These are phyloP conservation scores for Leguminivora glycinivorella DNA, from an alignment of 1,140 invertebrate species.

Conservation along the genomic window DNA sequence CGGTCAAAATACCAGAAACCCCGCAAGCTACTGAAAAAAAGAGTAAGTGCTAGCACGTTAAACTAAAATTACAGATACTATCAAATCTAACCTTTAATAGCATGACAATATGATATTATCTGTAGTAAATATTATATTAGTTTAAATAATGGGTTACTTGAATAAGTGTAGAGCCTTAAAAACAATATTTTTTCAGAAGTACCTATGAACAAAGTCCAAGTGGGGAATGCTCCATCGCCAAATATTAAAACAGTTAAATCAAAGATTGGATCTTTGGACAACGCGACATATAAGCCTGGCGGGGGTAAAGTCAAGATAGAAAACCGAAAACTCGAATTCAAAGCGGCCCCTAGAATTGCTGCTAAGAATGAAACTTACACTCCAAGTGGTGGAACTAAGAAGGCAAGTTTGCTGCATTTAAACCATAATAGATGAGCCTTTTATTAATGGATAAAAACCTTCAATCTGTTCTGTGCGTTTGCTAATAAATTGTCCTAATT, in stretches of 20 bases:
- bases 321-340: conserved; percentile 91
- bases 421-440: not conserved
- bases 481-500: not conserved
- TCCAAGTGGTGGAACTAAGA: conserved; percentile 94
- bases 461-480: not conserved
- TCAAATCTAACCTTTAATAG: no score
- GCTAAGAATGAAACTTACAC: conserved; percentile 95
- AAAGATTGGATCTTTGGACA: conserved; percentile 97
- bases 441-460: not conserved
- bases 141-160: no score
- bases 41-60: conserved; percentile 78
- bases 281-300: conserved; percentile 93
- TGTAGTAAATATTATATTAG: no score
- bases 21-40: conserved; percentile 84
- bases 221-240: conserved; percentile 92
- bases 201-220: conserved; percentile 96
- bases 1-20: conserved; percentile 83
- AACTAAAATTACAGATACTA: no score
- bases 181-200: conserved; percentile 82
- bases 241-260: conserved; percentile 94
- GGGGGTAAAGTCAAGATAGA: conserved; percentile 96
- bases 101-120: no score
- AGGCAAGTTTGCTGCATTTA: conserved; percentile 81
- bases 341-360: conserved; percentile 88
- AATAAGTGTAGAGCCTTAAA: no score